Evolutionary conservation across 2,797 vertebrate genomes (phyloP).

Genomic region (Oreochromis mossambicus): DNA sequence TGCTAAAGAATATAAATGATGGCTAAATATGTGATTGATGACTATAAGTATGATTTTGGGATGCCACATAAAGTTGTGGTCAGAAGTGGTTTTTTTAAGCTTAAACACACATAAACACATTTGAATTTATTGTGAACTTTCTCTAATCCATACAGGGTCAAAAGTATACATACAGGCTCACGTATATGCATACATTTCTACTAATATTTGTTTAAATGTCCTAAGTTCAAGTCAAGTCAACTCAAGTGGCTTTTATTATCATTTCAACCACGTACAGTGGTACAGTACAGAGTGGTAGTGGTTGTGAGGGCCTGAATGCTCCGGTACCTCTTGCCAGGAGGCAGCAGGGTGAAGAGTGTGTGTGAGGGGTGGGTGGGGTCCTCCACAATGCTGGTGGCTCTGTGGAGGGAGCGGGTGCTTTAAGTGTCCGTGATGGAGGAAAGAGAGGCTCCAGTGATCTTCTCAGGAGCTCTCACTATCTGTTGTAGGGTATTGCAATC

Average conservation of each 20-base stretch:
- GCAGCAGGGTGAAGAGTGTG: background rate
- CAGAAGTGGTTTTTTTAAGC: accelerated
- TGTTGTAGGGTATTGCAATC: background rate
- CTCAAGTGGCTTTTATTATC: accelerated
- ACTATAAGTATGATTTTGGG: background rate
- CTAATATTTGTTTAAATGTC: background rate
- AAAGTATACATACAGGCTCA: background rate
- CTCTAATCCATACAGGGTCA: accelerated
- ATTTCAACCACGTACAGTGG: background rate
- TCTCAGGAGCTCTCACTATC: background rate
- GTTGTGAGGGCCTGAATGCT: background rate
- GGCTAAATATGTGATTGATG: background rate
- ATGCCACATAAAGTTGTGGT: background rate
- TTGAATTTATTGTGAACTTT: background rate
- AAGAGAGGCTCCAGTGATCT: background rate
- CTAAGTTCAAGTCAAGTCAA: background rate
- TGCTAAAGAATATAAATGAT: background rate
- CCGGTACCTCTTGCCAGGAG: background rate
- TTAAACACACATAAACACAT: background rate
- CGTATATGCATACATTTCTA: background rate
- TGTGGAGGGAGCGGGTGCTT: accelerated
- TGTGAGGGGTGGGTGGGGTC: accelerated
- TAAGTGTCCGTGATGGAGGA: background rate
- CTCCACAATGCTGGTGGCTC: background rate
- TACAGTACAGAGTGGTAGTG: background rate